These are phyloP conservation scores for Pterois miles DNA, from an alignment of 2,797 vertebrate genomes.

Conservation along the genomic window DNA sequence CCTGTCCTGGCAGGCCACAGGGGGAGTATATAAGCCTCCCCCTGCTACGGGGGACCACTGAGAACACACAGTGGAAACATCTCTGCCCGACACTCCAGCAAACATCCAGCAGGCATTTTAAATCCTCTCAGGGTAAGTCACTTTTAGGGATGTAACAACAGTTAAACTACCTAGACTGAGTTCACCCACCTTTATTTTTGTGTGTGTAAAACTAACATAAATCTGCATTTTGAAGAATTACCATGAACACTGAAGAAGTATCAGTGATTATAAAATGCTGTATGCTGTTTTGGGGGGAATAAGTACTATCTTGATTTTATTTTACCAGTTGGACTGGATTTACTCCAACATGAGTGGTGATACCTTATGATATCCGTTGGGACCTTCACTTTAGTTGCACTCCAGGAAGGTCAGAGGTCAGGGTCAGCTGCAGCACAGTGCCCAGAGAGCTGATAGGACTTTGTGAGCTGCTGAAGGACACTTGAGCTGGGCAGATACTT, in stretches of 20 bases:
- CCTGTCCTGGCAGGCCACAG: slow-evolving; percentile 69
- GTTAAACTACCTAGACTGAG: background rate
- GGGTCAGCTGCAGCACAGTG: slow-evolving; percentile 21
- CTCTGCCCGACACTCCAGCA: slow-evolving; percentile 46
- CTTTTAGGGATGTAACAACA: slow-evolving; percentile 3
- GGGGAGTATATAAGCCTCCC: slow-evolving; percentile 76
- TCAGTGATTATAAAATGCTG: background rate
- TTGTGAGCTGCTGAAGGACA: slow-evolving; percentile 50
- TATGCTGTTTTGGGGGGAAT: background rate
- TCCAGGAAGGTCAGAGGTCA: slow-evolving; percentile 51
- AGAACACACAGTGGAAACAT: slow-evolving; percentile 73
- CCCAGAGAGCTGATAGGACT: slow-evolving; percentile 16
- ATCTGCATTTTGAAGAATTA: background rate
- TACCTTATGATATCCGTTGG: background rate
- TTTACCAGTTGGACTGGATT: background rate
- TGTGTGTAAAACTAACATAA: background rate
- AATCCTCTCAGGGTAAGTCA: slow-evolving; percentile 68
- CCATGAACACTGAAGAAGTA: background rate
- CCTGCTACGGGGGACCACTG: slow-evolving; percentile 57
- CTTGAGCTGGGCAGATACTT: slow-evolving; percentile 42
- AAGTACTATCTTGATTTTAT: background rate
- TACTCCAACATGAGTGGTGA: background rate
- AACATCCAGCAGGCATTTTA: slow-evolving; percentile 58
- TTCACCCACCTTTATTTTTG: background rate
- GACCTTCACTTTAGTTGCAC: slow-evolving; percentile 11